Conservation (phyloP, 1,140 invertebrate species). For the Halictus rubicundus region DNA sequence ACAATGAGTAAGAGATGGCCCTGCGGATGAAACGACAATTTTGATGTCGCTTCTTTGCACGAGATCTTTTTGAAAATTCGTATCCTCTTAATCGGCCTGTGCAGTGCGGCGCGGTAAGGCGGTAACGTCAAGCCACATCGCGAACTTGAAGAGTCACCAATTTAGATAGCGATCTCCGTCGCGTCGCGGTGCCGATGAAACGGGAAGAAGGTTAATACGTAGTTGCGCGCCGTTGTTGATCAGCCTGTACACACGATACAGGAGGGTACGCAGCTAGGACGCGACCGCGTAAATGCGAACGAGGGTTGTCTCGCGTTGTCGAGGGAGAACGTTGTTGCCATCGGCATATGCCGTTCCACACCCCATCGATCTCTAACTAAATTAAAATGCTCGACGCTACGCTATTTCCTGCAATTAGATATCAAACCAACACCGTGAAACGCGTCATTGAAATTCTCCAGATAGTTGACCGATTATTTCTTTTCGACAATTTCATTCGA, state of each 20-base stretch:
- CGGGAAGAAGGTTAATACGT: conserved; percentile 55
- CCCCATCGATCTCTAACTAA: conserved; percentile 52
- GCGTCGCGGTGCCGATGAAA: conserved; percentile 41
- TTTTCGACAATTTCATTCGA: no score
- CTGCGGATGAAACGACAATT: no score
- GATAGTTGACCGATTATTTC: no score
- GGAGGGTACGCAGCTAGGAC: conserved; percentile 42
- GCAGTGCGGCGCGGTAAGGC: no score
- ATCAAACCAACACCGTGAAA: no score
- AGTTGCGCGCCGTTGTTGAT: conserved; percentile 51
- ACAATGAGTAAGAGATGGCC: no score
- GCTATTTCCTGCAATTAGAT: neutral
- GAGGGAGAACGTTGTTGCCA: conserved; percentile 53
- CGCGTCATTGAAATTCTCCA: no score
- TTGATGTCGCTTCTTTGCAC: no score
- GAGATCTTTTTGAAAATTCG: no score
- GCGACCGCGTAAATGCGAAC: conserved; percentile 49
- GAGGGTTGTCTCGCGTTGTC: conserved; percentile 25
- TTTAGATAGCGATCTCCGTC: conserved; percentile 45
- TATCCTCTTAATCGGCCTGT: no score
- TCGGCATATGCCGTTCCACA: conserved; percentile 54
- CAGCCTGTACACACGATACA: conserved; percentile 10
- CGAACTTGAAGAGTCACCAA: no score
- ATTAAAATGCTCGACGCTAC: conserved; percentile 48
- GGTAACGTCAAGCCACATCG: no score